Evolutionary conservation across 1,140 invertebrate species (phyloP).

Genomic region (Drosophila pachea): DNA sequence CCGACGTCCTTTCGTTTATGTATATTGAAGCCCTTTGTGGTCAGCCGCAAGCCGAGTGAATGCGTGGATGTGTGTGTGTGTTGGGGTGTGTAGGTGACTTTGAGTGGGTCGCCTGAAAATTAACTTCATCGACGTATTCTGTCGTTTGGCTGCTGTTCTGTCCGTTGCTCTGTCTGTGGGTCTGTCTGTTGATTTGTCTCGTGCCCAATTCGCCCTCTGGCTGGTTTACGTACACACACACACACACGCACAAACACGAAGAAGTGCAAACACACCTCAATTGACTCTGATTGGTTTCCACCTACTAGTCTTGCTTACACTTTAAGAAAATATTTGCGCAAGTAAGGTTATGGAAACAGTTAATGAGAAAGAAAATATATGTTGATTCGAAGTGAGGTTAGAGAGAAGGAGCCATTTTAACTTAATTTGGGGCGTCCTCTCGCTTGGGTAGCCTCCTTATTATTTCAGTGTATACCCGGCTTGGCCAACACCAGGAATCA

Average conservation of each 20-base stretch:
- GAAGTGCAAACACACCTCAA: too few relatives aligned
- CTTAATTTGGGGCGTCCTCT: too few relatives aligned
- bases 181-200: constrained; percentile 12
- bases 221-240: constrained; percentile 2
- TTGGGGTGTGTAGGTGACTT: constrained; percentile 4
- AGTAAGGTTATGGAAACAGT: not conserved
- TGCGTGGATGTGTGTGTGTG: constrained; percentile 6
- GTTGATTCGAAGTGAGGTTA: not conserved
- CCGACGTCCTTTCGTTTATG: constrained; percentile 17
- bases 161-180: constrained; percentile 1
- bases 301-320: constrained; percentile 6
- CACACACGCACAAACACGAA: not conserved
- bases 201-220: not conserved
- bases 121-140: constrained; percentile 46
- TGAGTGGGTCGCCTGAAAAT: constrained; percentile 44
- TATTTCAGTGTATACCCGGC: constrained; percentile 9
- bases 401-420: not conserved
- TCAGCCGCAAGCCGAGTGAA: constrained; percentile 46
- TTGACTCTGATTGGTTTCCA: constrained; percentile 12
- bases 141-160: constrained; percentile 35
- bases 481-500: not conserved
- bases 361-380: not conserved
- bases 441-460: not conserved
- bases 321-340: not conserved
- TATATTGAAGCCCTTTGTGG: constrained; percentile 58